Evolutionary conservation across 2,797 vertebrate species (phyloP).

Genomic region (Mycteria americana): DNA sequence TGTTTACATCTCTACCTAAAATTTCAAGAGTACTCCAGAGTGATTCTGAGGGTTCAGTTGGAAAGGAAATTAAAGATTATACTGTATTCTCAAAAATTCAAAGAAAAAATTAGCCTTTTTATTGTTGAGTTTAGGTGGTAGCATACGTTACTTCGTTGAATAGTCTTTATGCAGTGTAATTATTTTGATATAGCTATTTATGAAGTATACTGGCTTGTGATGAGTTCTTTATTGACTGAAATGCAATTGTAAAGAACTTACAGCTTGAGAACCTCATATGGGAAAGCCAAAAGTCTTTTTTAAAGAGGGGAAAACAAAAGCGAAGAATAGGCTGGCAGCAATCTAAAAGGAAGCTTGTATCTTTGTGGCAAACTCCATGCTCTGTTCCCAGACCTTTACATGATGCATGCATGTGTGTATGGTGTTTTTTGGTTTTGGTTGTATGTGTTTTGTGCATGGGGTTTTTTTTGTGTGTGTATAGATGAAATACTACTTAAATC

Average conservation of each 20-base stretch:
- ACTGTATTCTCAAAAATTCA: background rate
- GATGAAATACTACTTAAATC: background rate
- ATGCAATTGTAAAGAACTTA: background rate
- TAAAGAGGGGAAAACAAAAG: accelerated
- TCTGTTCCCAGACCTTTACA: background rate
- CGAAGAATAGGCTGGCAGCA: background rate
- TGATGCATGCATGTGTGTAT: accelerated
- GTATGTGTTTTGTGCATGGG: too few relatives aligned
- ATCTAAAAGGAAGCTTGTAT: background rate
- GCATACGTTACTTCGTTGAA: background rate
- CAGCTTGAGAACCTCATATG: background rate
- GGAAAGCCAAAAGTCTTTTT: background rate
- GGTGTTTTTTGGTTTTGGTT: background rate
- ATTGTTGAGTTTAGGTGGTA: background rate
- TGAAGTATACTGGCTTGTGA: too few relatives aligned
- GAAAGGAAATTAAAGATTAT: background rate
- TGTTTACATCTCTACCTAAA: background rate
- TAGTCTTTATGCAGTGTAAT: background rate
- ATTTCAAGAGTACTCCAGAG: background rate
- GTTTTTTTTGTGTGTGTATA: background rate
- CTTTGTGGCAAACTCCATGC: background rate
- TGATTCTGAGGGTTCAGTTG: background rate
- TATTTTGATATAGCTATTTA: background rate
- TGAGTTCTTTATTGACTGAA: background rate
- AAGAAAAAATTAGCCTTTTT: background rate